Evolutionary conservation across 2,888 invertebrate genomes (phyloP).

Genomic region (Cantharis nigra): DNA sequence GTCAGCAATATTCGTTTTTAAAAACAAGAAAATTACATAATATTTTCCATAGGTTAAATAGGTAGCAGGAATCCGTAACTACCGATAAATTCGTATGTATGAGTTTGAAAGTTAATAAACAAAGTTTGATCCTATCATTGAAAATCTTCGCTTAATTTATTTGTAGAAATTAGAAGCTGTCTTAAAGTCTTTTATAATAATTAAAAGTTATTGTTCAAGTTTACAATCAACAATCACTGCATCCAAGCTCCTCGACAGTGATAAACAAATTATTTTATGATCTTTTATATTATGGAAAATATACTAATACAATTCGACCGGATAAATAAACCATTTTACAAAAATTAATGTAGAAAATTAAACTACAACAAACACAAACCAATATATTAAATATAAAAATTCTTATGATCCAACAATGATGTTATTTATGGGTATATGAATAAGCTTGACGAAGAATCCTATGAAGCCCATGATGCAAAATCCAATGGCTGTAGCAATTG

Average conservation of each 20-base stretch:
- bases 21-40: no score
- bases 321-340: background rate
- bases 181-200: no score
- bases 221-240: no score
- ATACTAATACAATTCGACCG: background rate
- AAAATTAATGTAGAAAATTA: slow-evolving; percentile 25
- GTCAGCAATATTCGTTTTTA: no score
- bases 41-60: no score
- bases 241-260: background rate
- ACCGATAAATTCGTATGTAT: no score
- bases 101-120: no score
- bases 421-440: slow-evolving; percentile 99
- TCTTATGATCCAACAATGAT: slow-evolving; percentile 85
- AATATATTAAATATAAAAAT: slow-evolving; percentile 16
- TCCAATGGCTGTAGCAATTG: slow-evolving; percentile 98
- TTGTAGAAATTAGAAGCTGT: no score
- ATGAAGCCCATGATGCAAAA: slow-evolving; percentile 99
- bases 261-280: background rate
- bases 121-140: no score
- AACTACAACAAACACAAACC: slow-evolving; percentile 21
- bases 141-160: no score
- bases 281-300: background rate
- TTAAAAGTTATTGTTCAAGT: no score
- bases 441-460: slow-evolving; percentile 99
- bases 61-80: no score